Conservation (phyloP, 2,888 invertebrate species). For the Zygaena filipendulae region DNA sequence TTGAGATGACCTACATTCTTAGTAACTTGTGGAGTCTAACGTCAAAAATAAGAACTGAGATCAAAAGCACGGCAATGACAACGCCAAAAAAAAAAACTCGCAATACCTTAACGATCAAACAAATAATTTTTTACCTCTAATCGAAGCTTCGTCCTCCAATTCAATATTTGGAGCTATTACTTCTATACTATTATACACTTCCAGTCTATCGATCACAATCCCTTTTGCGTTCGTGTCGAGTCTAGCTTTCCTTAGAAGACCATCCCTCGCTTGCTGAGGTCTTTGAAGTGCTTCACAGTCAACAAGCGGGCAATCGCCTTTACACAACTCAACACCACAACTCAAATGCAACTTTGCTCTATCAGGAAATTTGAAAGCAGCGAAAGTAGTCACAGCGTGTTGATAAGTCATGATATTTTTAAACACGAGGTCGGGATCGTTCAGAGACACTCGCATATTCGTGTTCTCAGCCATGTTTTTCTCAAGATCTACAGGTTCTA, state of each 20-base stretch:
- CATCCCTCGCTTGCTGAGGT: constrained; percentile 55
- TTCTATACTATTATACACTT: constrained; percentile 84
- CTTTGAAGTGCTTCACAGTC: constrained; percentile 53
- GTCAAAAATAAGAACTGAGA: too few relatives aligned
- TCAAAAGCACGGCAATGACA: too few relatives aligned
- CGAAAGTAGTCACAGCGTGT: constrained; percentile 72
- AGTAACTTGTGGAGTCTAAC: too few relatives aligned
- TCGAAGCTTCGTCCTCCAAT: constrained; percentile 70
- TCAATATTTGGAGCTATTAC: constrained; percentile 83
- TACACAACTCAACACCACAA: constrained; percentile 82
- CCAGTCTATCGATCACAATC: constrained; percentile 72
- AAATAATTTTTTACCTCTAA: constrained; percentile 57
- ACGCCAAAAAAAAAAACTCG: too few relatives aligned
- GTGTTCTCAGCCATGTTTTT: constrained; percentile 37
- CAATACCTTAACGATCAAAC: too few relatives aligned
- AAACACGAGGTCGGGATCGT: constrained; percentile 44
- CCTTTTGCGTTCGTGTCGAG: constrained; percentile 65
- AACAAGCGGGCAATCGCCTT: constrained; percentile 75
- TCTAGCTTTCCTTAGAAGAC: constrained; percentile 50
- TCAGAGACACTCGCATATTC: constrained; percentile 33
- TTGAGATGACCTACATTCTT: too few relatives aligned
- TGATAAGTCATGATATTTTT: constrained; percentile 63
- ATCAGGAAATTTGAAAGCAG: constrained; percentile 87
- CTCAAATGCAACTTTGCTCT: constrained; percentile 79
- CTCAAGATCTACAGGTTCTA: constrained; percentile 38